A percentile compares a stretch with the other conserved stretches of the same genome.
Evolutionary conservation across 2,888 invertebrate genomes (phyloP).

Genomic region (Xanthostigma xanthostigma): DNA sequence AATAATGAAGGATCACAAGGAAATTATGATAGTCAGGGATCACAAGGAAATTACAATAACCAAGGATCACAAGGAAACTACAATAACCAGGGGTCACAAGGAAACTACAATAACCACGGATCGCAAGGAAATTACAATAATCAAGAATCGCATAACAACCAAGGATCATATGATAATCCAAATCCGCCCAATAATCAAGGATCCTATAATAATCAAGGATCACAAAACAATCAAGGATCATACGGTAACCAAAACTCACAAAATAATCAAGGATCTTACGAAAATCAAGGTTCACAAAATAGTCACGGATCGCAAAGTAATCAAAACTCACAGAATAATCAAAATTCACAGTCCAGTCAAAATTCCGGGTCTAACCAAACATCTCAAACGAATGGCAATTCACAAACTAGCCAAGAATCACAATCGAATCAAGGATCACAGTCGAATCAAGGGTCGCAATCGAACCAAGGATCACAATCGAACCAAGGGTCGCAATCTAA

Average conservation of each 20-base stretch:
- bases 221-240: constrained; percentile 1
- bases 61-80: constrained; percentile 8
- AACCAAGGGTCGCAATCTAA: constrained; percentile 5
- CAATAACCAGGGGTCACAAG: constrained; percentile 6
- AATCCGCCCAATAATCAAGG: not conserved
- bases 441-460: constrained; percentile 7
- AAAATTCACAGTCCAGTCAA: not conserved
- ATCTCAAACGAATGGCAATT: not conserved
- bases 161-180: constrained; percentile 2
- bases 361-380: not conserved
- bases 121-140: constrained; percentile 8
- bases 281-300: not conserved
- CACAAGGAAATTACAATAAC: constrained; percentile 8
- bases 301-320: constrained; percentile 8
- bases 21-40: constrained; percentile 5
- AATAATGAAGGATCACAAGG: constrained; percentile 5
- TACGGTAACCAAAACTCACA: constrained; percentile 7
- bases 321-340: not conserved
- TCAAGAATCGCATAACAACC: constrained; percentile 7
- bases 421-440: constrained; percentile 4
- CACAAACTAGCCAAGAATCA: constrained; percentile 5
- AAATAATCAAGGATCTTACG: not conserved
- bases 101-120: constrained; percentile 5
- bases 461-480: constrained; percentile 4
- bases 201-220: not conserved